Conservation (phyloP, 2,797 vertebrate species). For the Spinibarbus caldwelli region DNA sequence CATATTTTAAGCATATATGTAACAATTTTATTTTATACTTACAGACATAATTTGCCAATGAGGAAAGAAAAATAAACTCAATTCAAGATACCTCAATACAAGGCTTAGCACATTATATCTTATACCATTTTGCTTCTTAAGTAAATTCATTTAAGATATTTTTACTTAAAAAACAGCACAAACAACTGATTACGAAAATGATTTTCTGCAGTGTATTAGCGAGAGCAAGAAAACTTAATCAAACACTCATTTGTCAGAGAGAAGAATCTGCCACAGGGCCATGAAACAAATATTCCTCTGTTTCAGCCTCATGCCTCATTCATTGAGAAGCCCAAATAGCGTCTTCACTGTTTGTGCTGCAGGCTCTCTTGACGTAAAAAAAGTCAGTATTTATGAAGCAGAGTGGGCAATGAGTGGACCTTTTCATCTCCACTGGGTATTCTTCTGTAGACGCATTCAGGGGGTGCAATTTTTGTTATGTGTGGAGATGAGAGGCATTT, state of each 20-base stretch:
- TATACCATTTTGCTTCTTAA: background rate
- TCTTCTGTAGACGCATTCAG: constrained; percentile 44
- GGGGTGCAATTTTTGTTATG: constrained; percentile 29
- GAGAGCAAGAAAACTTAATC: background rate
- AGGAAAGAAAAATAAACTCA: background rate
- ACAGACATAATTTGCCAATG: background rate
- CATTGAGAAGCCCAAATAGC: constrained; percentile 53
- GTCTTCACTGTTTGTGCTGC: constrained; percentile 56
- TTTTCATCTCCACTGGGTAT: constrained; percentile 54
- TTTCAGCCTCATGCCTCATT: constrained; percentile 63
- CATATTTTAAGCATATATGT: background rate
- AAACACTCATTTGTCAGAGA: constrained; percentile 13
- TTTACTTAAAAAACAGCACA: background rate
- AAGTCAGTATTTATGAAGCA: constrained; percentile 49
- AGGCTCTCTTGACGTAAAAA: constrained; percentile 69
- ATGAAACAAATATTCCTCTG: constrained; percentile 55
- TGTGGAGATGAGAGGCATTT: constrained; percentile 46
- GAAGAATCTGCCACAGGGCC: constrained; percentile 28
- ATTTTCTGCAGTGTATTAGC: background rate
- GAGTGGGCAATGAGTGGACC: constrained; percentile 56
- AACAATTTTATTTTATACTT: background rate
- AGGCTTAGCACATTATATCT: background rate
- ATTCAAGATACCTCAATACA: background rate
- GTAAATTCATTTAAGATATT: background rate
- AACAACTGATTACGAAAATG: background rate